These are phyloP conservation scores for Stenodera caucasica DNA, from an alignment of 2,888 invertebrate genomes.

Conservation along the genomic window DNA sequence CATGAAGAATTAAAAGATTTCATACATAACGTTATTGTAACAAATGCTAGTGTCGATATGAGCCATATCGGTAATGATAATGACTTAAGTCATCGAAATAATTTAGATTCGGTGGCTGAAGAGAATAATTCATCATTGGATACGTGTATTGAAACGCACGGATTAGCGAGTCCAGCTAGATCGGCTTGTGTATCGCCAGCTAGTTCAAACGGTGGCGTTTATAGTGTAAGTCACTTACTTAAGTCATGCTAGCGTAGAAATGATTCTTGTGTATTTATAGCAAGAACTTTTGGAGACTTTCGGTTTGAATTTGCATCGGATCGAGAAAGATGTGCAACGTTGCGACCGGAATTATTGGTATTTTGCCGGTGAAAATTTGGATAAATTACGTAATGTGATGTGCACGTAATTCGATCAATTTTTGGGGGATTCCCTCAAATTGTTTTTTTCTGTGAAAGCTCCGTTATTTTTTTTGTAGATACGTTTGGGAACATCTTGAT, in stretches of 20 bases:
- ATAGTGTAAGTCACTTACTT: conserved; percentile 78
- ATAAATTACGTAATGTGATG: conserved; percentile 92
- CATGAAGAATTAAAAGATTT: conserved; percentile 46
- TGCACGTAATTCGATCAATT: conserved; percentile 81
- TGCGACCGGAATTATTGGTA: conserved; percentile 95
- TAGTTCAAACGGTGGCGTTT: conserved; percentile 89
- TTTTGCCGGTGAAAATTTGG: conserved; percentile 88
- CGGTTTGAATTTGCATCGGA: conserved; percentile 88
- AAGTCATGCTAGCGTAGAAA: too few relatives aligned
- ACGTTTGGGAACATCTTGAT: conserved; percentile 94
- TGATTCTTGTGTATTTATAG: too few relatives aligned
- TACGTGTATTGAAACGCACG: conserved; percentile 55
- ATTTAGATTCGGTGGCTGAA: conserved; percentile 64
- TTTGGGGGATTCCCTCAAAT: too few relatives aligned
- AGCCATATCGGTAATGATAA: conserved; percentile 47
- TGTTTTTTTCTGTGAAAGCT: too few relatives aligned
- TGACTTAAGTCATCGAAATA: conserved; percentile 58
- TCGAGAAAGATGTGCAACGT: conserved; percentile 94
- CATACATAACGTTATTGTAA: conserved; percentile 68
- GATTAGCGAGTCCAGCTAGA: conserved; percentile 51
- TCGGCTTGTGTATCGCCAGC: conserved; percentile 79
- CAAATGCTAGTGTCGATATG: conserved; percentile 72
- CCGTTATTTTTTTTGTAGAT: conserved; percentile 67
- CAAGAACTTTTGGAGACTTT: conserved; percentile 82
- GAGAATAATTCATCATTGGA: conserved; percentile 57